phyloP scores from a whole-genome alignment of 1,140 invertebrate genomes.

The Phymastichus coffea region DNA sequence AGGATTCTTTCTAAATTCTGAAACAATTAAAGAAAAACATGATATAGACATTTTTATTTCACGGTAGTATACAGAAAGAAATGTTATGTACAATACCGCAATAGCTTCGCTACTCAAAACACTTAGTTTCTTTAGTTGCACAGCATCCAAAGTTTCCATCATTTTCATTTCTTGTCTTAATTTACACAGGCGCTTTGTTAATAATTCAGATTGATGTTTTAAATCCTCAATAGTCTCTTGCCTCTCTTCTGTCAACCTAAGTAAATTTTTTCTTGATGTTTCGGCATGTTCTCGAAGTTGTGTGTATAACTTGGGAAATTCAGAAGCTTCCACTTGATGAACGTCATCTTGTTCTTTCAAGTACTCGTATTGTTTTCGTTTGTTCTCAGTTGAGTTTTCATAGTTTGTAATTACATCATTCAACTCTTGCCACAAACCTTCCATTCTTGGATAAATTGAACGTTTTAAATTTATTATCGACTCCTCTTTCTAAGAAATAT shows the following conservation, averaged over 20 bases:
- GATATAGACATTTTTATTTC: background rate
- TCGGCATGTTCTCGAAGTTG: slow-evolving; percentile 39
- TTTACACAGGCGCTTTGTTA: slow-evolving; percentile 35
- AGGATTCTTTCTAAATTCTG: slow-evolving; percentile 43
- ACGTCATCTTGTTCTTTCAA: slow-evolving; percentile 47
- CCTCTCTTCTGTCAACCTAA: slow-evolving; percentile 34
- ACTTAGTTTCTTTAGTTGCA: slow-evolving; percentile 44
- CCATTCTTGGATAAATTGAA: slow-evolving; percentile 34
- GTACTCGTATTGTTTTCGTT: slow-evolving; percentile 50
- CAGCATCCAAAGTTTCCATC: slow-evolving; percentile 35
- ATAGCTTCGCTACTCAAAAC: slow-evolving; percentile 40
- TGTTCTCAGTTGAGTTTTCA: slow-evolving; percentile 38
- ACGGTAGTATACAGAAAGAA: background rate
- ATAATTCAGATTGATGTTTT: slow-evolving; percentile 31
- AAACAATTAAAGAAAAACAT: slow-evolving; percentile 15
- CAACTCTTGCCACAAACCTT: slow-evolving; percentile 39
- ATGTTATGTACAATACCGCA: slow-evolving; percentile 41
- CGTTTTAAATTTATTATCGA: slow-evolving; percentile 32
- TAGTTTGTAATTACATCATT: slow-evolving; percentile 42
- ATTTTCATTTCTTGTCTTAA: slow-evolving; percentile 39
- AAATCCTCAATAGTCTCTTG: slow-evolving; percentile 36
- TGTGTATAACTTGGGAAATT: slow-evolving; percentile 39
- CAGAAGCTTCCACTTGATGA: slow-evolving; percentile 29
- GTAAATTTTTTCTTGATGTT: slow-evolving; percentile 35
- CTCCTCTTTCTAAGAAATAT: slow-evolving; percentile 41